Conservation (phyloP, 2,888 invertebrate genomes). For the Hipparchia semele region DNA sequence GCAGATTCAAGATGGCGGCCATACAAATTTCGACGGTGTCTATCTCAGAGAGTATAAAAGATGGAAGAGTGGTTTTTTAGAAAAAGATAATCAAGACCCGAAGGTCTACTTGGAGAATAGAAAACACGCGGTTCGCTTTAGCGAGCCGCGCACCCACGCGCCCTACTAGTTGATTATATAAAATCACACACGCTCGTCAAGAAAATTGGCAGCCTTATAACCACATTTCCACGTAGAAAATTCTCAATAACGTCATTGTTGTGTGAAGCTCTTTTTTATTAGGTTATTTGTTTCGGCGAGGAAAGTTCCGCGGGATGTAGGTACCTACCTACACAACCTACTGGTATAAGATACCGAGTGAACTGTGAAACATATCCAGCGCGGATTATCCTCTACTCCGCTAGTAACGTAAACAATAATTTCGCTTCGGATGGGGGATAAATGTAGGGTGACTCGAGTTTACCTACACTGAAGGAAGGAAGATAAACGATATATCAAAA, state of each 20-base stretch:
- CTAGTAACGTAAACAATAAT: slow-evolving; percentile 67
- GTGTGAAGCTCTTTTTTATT: slow-evolving; percentile 30
- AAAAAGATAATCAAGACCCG: too few species aligned
- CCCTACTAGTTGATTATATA: too few species aligned
- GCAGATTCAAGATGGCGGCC: too few species aligned
- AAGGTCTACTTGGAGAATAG: too few species aligned
- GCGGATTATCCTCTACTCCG: slow-evolving; percentile 59
- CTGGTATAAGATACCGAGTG: slow-evolving; percentile 27
- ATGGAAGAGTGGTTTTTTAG: too few species aligned
- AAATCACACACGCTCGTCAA: neutral
- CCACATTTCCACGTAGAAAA: slow-evolving; percentile 19
- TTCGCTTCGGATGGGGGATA: slow-evolving; percentile 48
- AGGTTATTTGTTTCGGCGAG: slow-evolving; percentile 33
- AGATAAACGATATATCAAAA: too few species aligned
- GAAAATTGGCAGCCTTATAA: slow-evolving; percentile 6
- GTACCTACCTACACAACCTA: neutral
- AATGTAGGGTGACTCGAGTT: slow-evolving; percentile 39
- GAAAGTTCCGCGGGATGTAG: neutral
- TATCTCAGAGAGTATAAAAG: too few species aligned
- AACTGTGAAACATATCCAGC: slow-evolving; percentile 44
- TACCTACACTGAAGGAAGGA: too few species aligned
- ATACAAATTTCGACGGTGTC: too few species aligned
- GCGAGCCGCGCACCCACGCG: too few species aligned
- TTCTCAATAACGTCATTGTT: slow-evolving; percentile 19
- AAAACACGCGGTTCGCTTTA: too few species aligned